Conservation (phyloP, 1,140 invertebrate species). For the Cydia strobilella region DNA sequence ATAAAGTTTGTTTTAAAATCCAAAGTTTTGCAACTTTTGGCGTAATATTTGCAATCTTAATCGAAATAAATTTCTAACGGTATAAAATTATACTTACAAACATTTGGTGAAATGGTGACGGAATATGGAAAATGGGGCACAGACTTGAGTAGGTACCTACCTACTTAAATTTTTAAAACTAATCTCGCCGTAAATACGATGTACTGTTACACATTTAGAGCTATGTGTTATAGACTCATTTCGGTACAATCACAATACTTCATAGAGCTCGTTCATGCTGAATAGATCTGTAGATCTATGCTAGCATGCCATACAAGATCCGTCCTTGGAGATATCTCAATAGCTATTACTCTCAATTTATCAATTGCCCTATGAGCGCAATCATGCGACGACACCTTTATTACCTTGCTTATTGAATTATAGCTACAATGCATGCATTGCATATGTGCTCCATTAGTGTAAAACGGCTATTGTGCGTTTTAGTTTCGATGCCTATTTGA, state of each 20-base stretch:
- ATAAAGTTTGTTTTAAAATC: no score
- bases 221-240: not conserved
- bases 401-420: conserved; percentile 55
- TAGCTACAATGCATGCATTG: conserved; percentile 3
- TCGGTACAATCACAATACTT: not conserved
- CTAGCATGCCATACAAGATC: not conserved
- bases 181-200: no score
- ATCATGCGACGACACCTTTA: conserved; percentile 43
- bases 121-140: no score
- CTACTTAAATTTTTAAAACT: no score
- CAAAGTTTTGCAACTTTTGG: no score
- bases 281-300: not conserved
- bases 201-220: no score
- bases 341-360: conserved; percentile 71
- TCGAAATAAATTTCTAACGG: no score
- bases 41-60: no score
- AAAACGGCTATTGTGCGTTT: not conserved
- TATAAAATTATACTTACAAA: no score
- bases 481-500: no score
- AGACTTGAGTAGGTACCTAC: no score
- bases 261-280: not conserved
- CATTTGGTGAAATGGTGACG: no score
- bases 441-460: not conserved
- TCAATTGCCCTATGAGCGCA: conserved; percentile 60
- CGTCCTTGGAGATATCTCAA: conserved; percentile 44